Percentiles rank a stretch among this genome's conserved stretches.
These are phyloP conservation scores for Nothoprocta pentlandii DNA, from an alignment of 2,113 vertebrate genomes.

Conservation along the genomic window DNA sequence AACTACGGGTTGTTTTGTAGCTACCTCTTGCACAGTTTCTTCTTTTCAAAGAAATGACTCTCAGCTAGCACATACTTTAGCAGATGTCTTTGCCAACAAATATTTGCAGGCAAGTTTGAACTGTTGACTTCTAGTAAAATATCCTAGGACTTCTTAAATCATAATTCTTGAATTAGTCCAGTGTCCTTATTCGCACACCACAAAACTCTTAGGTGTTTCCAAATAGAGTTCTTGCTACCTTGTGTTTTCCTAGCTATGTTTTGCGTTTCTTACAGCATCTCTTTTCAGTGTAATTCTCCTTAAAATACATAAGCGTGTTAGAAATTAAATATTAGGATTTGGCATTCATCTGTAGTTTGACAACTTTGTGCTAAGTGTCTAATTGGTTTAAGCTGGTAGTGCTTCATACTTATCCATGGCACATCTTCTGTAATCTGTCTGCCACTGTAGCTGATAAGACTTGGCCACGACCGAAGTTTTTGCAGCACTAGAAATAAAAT, in stretches of 20 bases:
- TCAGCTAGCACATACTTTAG: slow-evolving; percentile 51
- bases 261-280: background rate
- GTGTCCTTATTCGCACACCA: background rate
- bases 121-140: background rate
- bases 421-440: slow-evolving; percentile 82
- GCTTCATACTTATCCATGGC: slow-evolving; percentile 69
- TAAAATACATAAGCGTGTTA: background rate
- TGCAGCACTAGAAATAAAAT: slow-evolving; percentile 82
- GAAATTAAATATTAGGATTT: slow-evolving; percentile 54
- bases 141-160: background rate
- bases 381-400: slow-evolving; percentile 81
- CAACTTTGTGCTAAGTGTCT: slow-evolving; percentile 75
- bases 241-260: background rate
- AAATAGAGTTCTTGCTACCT: background rate
- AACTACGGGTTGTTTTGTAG: slow-evolving; percentile 44
- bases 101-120: background rate
- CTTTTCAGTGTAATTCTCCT: background rate
- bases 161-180: background rate
- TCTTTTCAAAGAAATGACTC: slow-evolving; percentile 40
- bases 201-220: background rate
- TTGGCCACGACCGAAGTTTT: slow-evolving; percentile 80
- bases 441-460: slow-evolving; percentile 76
- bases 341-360: slow-evolving; percentile 72
- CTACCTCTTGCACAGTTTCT: slow-evolving; percentile 12
- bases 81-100: slow-evolving; percentile 12